phyloP scores from a whole-genome alignment of 2,888 invertebrate genomes.

The Eristalis arbustorum region DNA sequence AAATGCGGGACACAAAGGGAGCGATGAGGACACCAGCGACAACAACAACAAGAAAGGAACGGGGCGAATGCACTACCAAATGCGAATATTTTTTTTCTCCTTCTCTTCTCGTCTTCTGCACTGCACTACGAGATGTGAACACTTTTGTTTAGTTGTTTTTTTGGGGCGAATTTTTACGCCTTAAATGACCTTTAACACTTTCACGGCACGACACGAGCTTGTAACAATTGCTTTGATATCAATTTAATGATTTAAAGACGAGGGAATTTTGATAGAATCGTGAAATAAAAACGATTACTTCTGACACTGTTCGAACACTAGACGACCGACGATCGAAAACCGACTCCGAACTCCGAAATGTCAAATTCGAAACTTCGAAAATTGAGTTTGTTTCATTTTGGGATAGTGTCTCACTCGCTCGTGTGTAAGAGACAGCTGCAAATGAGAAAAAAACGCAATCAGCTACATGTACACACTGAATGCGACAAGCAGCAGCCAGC shows the following conservation, averaged over 20 bases:
- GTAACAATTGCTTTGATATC: neutral
- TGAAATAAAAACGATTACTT: conserved; percentile 44
- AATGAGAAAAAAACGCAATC: conserved; percentile 1
- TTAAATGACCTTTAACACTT: conserved; percentile 18
- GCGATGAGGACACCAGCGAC: neutral
- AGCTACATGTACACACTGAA: neutral
- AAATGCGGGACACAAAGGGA: conserved; percentile 61
- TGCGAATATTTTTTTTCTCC: conserved; percentile 56
- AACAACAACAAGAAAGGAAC: conserved; percentile 42
- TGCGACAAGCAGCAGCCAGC: neutral
- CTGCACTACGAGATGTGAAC: conserved; percentile 31
- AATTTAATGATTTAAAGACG: conserved; percentile 16
- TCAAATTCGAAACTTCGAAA: conserved; percentile 55
- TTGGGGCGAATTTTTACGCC: conserved; percentile 25
- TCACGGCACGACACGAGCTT: conserved; percentile 19
- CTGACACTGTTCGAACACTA: conserved; percentile 48
- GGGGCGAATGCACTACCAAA: conserved; percentile 68
- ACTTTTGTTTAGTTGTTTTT: conserved; percentile 56
- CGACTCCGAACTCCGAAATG: conserved; percentile 68
- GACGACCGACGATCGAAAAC: conserved; percentile 65
- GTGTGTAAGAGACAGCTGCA: neutral
- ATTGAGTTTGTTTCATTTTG: conserved; percentile 54
- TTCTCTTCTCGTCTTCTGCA: conserved; percentile 19
- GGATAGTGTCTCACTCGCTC: conserved; percentile 24
- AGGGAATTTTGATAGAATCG: conserved; percentile 39